These are phyloP conservation scores for Metopolophium dirhodum DNA, from an alignment of 1,140 invertebrate genomes.

Conservation along the genomic window DNA sequence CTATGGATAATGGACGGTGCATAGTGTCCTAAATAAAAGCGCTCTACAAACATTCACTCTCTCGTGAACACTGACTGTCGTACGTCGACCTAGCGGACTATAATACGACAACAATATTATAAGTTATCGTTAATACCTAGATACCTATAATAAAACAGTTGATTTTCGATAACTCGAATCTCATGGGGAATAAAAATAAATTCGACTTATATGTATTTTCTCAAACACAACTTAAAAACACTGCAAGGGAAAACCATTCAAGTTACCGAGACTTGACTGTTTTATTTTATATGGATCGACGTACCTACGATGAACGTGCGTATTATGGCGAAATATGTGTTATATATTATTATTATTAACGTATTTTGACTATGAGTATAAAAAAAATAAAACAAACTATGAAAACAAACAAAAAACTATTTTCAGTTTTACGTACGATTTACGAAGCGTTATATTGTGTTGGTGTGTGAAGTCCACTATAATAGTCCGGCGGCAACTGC, in stretches of 20 bases:
- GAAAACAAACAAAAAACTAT: neutral
- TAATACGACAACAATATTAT: neutral
- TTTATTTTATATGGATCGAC: no score
- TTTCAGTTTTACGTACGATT: slow-evolving; percentile 2
- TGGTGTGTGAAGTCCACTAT: neutral
- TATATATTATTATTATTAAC: no score
- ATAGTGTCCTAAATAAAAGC: neutral
- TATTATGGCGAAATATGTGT: no score
- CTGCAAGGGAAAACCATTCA: no score
- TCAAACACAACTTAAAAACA: no score
- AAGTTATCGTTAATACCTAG: no score
- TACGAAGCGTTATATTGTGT: neutral
- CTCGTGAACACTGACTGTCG: neutral
- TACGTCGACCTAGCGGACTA: neutral
- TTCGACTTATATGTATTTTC: no score
- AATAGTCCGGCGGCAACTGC: neutral
- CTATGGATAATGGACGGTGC: neutral
- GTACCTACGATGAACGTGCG: no score
- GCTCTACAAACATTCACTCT: neutral
- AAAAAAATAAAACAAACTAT: neutral
- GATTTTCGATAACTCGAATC: no score
- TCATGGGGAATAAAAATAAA: no score
- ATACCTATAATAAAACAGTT: no score
- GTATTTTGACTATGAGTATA: neutral
- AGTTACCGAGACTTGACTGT: no score